Percentiles rank a stretch among this genome's conserved stretches.
phyloP scores from a whole-genome alignment of 2,888 invertebrate species.

The Sinelater perroti region DNA sequence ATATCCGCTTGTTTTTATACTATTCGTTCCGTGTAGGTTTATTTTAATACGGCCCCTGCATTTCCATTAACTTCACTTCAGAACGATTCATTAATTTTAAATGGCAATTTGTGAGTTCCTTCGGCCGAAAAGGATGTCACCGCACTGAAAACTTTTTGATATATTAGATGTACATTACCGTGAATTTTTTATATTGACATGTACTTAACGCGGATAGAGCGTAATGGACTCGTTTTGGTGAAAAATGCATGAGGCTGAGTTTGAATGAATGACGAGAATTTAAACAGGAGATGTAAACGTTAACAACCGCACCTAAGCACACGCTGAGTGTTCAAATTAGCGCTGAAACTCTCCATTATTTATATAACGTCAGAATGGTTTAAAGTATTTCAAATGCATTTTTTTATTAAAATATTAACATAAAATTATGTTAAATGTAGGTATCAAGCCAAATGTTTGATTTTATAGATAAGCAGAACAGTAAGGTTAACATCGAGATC shows the following conservation, averaged over 20 bases:
- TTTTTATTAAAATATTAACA: no score
- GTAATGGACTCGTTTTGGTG: conserved; percentile 11
- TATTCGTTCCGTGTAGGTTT: no score
- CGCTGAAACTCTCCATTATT: background rate
- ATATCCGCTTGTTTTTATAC: no score
- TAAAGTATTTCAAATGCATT: no score
- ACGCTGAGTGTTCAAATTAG: conserved; percentile 9
- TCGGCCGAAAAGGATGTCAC: background rate
- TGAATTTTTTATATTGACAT: conserved; percentile 10
- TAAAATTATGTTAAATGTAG: no score
- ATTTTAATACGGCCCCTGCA: no score
- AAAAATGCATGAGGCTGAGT: conserved; percentile 10
- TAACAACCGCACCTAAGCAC: conserved; percentile 8
- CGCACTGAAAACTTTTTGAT: conserved; percentile 2
- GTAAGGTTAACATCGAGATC: background rate
- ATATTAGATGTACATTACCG: conserved; percentile 1
- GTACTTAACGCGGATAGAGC: background rate
- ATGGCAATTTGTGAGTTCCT: background rate
- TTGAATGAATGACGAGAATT: conserved; percentile 13
- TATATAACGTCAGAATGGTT: no score
- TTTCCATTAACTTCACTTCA: background rate
- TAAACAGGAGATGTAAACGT: conserved; percentile 6
- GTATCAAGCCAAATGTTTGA: no score
- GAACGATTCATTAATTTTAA: background rate
- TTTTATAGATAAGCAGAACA: no score